Evolutionary conservation across 2,888 invertebrate genomes (phyloP), one percentile per base, ranked within the genome.

Genomic region (Hofmannophila pseudospretella): DNA sequence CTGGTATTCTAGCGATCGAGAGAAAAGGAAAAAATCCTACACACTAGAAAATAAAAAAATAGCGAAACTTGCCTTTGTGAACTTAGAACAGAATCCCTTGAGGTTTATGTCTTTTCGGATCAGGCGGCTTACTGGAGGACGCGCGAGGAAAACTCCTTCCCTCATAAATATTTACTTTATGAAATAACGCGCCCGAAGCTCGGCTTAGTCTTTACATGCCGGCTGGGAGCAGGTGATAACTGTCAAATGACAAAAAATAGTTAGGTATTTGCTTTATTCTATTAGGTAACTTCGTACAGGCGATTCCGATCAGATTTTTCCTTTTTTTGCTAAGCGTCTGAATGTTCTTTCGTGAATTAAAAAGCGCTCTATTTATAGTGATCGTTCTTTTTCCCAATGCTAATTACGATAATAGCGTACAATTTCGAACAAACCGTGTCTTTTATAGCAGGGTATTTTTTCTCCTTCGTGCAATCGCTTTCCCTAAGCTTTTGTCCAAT

Each of bases 141-240:
- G 77, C 68, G 67, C 64, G 70, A 58, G 63, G 65, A 66, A 67
- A 75, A 76, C 75, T 76, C 72, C 73, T 73, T 70, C 62, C 64
- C 77, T 84, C 80, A 85, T 84, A 86, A 85, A 86, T 86, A 86
- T 86, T 85, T 86, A 85, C 84, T 77, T 79, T 82, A 85, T 78
- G 78, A 85, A 84, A 85, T 80, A 82, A 82, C 77, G 64, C 67
- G 70, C 71, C 68, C 65, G 51, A 52, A 71, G 76, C 71, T 71
- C 61, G 64, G 71, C 78, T 78, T 67, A 75, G 70, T 64, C 61
- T 63, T 57, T n/a, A 23, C 36, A 36, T 60, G 69, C 69, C 57
- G 67, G 51, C 67, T 77, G 76, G 58, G 53, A 61, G 57, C 75
- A 76, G 78, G 79, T 80, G 81, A 77, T 79, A 78, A 76, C 74